Evolutionary conservation across 2,888 invertebrate species (phyloP), one percentile per base, ranked within the genome.

Genomic region (Lochmaea capreae): DNA sequence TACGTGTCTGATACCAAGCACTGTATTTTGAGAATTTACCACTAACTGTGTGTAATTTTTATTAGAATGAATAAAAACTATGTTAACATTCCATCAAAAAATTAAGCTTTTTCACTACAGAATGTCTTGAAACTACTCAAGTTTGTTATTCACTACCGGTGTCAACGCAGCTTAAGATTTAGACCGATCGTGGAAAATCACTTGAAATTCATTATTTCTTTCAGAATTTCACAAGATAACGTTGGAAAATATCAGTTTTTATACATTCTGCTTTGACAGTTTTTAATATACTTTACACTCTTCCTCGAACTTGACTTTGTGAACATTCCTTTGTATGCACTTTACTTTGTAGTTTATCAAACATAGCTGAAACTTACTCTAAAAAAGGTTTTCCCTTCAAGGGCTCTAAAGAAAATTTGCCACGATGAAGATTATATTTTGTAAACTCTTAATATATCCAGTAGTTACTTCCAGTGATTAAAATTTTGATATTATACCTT

Each of bases 241-340:
- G 33, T 39, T 14, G 14, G 43, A 46, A 46, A 46, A 46, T 46
- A 46, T 14, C 46, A 46, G 46, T 46, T 46, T 12, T 46, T 14
- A 14, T 12, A 14, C 11, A 14, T 46, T 9, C 18, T 16, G 54
- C 54, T 54, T 54, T 18, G 54, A 54, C 18, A 54, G 18, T 54
- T 54, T 39, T 54, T 54, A 54, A 54, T 54, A 18, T 10, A 52
- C 52, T 52, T 18, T 54, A 54, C 54, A 54, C 54, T 18, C 54
- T 54, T 10, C 11, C 10, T 54, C 54, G 16, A 54, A 54, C 54
- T 16, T 18, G 18, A 54, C n/a, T 18, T 11, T 9, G n/a, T 16
- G 54, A 54, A 16, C 18, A 54, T 54, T 54, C 18, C 54, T 54
- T 54, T 54, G 54, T 54, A 54, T 54, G 54, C 54, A 54, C 54